A percentile compares a stretch with the other conserved stretches of the same genome.
Conservation (phyloP, 2,888 invertebrate genomes). For the Copidosoma aretas region DNA sequence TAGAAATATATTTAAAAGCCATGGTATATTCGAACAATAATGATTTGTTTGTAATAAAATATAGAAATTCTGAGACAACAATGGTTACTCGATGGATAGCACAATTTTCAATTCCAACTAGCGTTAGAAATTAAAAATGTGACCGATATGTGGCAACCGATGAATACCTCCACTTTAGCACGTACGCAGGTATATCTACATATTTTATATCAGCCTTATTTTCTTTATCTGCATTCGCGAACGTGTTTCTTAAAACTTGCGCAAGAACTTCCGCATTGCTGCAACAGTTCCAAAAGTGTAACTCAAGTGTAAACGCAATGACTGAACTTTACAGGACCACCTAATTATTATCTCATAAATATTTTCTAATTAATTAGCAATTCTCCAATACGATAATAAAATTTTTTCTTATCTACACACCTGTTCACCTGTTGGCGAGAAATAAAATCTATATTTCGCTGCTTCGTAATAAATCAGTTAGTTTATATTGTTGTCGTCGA, state of each 20-base stretch:
- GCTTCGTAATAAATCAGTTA: conserved; percentile 22
- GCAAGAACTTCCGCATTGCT: conserved; percentile 28
- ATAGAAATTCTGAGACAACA: not conserved
- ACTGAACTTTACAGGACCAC: conserved; percentile 13
- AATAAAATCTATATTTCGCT: conserved; percentile 24
- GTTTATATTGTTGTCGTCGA: no score
- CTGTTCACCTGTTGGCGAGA: conserved; percentile 20
- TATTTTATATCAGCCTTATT: conserved; percentile 20
- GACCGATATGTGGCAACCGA: not conserved
- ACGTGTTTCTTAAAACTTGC: conserved; percentile 24
- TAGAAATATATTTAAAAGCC: no score
- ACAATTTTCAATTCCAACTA: no score
- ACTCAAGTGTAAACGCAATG: not conserved
- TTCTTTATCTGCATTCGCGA: conserved; percentile 17
- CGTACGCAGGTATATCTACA: conserved; percentile 1
- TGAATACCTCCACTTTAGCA: conserved; percentile 2
- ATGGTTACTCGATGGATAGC: not conserved
- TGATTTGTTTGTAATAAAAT: not conserved
- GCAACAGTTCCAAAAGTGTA: conserved; percentile 3
- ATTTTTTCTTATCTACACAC: conserved; percentile 21
- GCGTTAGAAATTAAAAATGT: not conserved
- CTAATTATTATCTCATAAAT: conserved; percentile 6
- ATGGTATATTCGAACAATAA: no score
- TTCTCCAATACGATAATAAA: conserved; percentile 14
- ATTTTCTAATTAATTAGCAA: not conserved